Percentiles rank a stretch among this genome's conserved stretches.
phyloP scores from a whole-genome alignment of 2,888 invertebrate species.

The Parnassius orleans region DNA sequence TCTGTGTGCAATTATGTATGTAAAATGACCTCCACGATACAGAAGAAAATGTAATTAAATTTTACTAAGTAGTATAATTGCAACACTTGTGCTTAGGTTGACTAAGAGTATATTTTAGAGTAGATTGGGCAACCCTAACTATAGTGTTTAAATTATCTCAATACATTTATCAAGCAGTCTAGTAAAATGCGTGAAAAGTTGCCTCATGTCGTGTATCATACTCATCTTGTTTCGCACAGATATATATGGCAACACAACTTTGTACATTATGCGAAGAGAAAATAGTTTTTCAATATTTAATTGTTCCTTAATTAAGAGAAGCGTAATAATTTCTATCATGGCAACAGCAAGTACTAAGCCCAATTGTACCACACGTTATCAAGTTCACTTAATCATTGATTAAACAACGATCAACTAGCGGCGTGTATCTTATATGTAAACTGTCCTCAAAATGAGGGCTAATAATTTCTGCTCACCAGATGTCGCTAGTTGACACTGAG shows the following conservation, averaged over 20 bases:
- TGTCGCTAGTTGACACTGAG: too few species aligned
- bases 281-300: slow-evolving; percentile 15
- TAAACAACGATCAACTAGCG: slow-evolving; percentile 11
- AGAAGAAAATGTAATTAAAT: too few species aligned
- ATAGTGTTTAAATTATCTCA: background rate
- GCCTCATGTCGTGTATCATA: background rate
- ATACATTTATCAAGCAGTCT: background rate
- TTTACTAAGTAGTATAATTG: too few species aligned
- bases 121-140: background rate
- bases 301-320: slow-evolving; percentile 21
- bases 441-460: background rate
- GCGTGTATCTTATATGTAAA: background rate
- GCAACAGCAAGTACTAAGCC: slow-evolving; percentile 3
- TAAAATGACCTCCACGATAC: too few species aligned
- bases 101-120: too few species aligned
- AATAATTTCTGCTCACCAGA: too few species aligned
- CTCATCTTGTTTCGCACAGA: slow-evolving; percentile 8
- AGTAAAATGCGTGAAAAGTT: slow-evolving; percentile 1
- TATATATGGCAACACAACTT: background rate
- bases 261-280: slow-evolving; percentile 14
- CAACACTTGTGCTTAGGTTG: too few species aligned
- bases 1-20: too few species aligned
- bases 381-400: slow-evolving; percentile 7
- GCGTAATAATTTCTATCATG: slow-evolving; percentile 7
- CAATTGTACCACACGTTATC: slow-evolving; percentile 3